Evolutionary conservation across 2,888 invertebrate species (phyloP), one percentile per base, ranked within the genome.

Genomic region (Zootermopsis nevadensis): DNA sequence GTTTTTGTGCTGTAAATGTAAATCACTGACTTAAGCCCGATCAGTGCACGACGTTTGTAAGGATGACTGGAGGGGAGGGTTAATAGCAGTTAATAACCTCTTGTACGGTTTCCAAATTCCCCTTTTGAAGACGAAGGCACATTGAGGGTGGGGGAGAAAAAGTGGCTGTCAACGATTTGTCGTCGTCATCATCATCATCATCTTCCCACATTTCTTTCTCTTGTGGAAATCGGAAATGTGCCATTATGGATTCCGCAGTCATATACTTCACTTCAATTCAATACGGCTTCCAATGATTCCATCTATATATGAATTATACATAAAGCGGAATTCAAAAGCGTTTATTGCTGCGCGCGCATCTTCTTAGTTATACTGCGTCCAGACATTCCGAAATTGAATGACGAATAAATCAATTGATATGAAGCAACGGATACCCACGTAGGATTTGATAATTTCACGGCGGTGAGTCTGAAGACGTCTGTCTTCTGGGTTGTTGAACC

Each of bases 301-400:
- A 74, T 38, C 55, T 72, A 69, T 81, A 69, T 81, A 81, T 81
- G 74, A 72, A 81, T 81, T 81, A 81, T 81, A 81, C 74, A 81
- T 81, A 81, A 72, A 81, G 69, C 10, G 42, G 72, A 72, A 48
- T 80, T 74, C 66, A 38, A 60, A 79, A 30, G 79, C 82, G 42
- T 79, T 79, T 79, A 35, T 42, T 77, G 30, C 38, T 38, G 24
- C 42, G 66, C 30, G 35, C 8, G 33, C 22, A 3, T 35, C 66
- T 60, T 38, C 66, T 74, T 24, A 6, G 33, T 33, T 31, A 33
- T 69, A 69, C 38, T 38, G 38, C 35, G 74, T 33, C 74, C 74
- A 74, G 38, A 74, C 42, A 74, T 38, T 38, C 38, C 74, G 33
- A 27, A 24, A 74, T 74, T 74, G 74, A 38, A 42, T 42, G 74